Conservation (phyloP, 2,113 vertebrate genomes). For the Boulengeromyrus knoepffleri region DNA sequence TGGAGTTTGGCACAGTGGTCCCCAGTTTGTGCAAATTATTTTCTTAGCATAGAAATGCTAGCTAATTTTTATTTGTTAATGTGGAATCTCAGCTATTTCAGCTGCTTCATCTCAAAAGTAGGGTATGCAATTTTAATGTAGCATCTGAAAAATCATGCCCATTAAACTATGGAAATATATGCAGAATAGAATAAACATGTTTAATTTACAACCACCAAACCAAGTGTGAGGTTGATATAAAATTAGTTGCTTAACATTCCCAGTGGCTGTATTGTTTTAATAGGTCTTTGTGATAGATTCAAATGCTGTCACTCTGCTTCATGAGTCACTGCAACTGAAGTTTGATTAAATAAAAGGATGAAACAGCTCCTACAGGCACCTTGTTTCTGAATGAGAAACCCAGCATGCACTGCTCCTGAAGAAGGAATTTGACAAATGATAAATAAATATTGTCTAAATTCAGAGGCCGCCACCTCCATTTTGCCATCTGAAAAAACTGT, state of each 20-base stretch:
- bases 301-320: neutral
- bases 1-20: neutral
- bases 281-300: neutral
- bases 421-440: neutral
- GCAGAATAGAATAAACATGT: slow-evolving; percentile 29
- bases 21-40: slow-evolving; percentile 36
- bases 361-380: neutral
- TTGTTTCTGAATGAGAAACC: neutral
- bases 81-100: slow-evolving; percentile 26
- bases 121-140: slow-evolving; percentile 40
- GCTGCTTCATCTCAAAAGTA: slow-evolving; percentile 18
- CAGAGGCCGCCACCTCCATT: neutral
- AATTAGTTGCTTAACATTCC: slow-evolving; percentile 10
- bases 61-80: slow-evolving; percentile 37
- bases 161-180: slow-evolving; percentile 33
- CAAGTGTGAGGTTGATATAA: slow-evolving; percentile 26
- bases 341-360: neutral
- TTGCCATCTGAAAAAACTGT: neutral
- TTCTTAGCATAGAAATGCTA: slow-evolving; percentile 40
- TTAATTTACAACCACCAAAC: slow-evolving; percentile 36
- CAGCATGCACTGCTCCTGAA: neutral
- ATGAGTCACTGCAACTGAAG: neutral
- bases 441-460: neutral
- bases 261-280: neutral
- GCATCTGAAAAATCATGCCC: slow-evolving; percentile 39